These are phyloP conservation scores for Spodoptera picta DNA, from an alignment of 2,888 invertebrate species.

Conservation along the genomic window DNA sequence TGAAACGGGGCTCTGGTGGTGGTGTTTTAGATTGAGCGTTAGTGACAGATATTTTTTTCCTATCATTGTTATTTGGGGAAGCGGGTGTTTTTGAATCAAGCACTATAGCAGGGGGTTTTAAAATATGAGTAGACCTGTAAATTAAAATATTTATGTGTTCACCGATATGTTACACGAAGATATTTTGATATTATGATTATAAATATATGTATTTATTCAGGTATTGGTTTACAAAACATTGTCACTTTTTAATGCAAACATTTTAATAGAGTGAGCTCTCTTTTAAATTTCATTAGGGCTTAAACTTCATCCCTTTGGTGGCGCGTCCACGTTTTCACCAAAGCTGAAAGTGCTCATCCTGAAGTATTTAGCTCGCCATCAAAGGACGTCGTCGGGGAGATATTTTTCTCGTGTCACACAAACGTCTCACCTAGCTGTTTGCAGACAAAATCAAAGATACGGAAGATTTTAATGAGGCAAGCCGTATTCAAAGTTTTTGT, in stretches of 20 bases:
- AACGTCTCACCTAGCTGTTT: conserved; percentile 70
- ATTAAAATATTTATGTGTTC: conserved; percentile 52
- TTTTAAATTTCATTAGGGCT: conserved; percentile 35
- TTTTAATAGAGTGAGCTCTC: conserved; percentile 13
- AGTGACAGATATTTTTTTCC: conserved; percentile 55
- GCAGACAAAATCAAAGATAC: conserved; percentile 84
- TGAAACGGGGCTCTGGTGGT: conserved; percentile 47
- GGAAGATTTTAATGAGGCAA: conserved; percentile 87
- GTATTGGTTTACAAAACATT: conserved; percentile 7
- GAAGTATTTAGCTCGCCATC: conserved; percentile 68
- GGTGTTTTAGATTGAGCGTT: conserved; percentile 54
- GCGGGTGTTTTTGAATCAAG: conserved; percentile 59
- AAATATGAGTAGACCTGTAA: conserved; percentile 58
- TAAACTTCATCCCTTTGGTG: conserved; percentile 42
- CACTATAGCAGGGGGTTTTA: conserved; percentile 49
- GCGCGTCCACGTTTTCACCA: conserved; percentile 49
- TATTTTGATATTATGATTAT: neutral
- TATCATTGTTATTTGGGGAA: conserved; percentile 48
- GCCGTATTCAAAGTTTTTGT: conserved; percentile 84
- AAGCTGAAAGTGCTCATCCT: conserved; percentile 62
- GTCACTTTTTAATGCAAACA: conserved; percentile 5
- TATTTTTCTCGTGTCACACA: conserved; percentile 54
- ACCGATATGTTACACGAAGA: too few species aligned
- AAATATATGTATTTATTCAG: conserved; percentile 15
- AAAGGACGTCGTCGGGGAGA: conserved; percentile 64